Evolutionary conservation across 2,113 vertebrate species (phyloP).

Genomic region (Calyptommatus sinebrachiatus): DNA sequence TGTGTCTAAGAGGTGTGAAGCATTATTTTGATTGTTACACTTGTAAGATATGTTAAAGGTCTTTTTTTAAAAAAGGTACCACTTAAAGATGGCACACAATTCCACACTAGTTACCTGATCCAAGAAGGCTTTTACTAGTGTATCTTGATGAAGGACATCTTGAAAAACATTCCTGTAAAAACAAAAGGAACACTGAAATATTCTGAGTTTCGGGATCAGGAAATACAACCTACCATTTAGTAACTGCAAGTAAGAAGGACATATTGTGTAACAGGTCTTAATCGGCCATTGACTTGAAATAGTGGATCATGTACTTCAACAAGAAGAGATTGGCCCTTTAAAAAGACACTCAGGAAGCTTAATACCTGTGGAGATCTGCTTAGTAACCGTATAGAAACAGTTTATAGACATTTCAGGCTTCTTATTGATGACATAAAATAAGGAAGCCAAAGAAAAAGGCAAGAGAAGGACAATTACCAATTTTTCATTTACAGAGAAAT

Average conservation of each 20-base stretch:
- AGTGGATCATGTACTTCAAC: no score
- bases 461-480: not conserved
- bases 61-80: not conserved
- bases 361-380: no score
- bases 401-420: no score
- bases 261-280: no score
- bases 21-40: not conserved
- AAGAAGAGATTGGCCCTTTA: no score
- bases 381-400: no score
- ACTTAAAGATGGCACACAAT: not conserved
- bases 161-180: constrained; percentile 90
- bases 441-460: not conserved
- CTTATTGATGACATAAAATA: not conserved
- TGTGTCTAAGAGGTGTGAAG: not conserved
- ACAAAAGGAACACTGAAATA: constrained; percentile 24
- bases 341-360: no score
- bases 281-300: no score
- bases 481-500: not conserved
- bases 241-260: not conserved
- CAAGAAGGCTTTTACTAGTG: constrained; percentile 90
- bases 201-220: not conserved
- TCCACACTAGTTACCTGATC: constrained; percentile 81
- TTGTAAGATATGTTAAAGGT: not conserved
- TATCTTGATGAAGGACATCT: constrained; percentile 91
- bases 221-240: not conserved